Base-by-base conservation (phyloP, 2,888 invertebrate species). In the Lacanobia oleracea region DNA sequence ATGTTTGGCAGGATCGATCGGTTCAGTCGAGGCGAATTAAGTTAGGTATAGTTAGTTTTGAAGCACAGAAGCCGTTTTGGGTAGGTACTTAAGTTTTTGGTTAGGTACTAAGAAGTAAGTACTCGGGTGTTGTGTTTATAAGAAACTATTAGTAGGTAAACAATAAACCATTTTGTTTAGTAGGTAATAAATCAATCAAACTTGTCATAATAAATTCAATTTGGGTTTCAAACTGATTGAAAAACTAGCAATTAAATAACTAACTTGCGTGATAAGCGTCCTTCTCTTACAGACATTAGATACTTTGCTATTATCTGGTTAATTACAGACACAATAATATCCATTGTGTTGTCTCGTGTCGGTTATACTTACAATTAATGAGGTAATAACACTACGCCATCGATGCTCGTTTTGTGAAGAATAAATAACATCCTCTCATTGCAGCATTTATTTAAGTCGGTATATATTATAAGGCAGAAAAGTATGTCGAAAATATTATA, bases 271-370 rank as follows among this genome's bases (percentile, higher is more conserved):
- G 27, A 57, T 62, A 61, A 74, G 51, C 21, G 16, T 33, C n/a
- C 23, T 37, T 12, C n/a, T 50, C 1, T 21, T 51, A 27, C 21
- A 40, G 21, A 45, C 2, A 50, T 7, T 43, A 43, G 37, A 16
- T 62, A 50, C 48, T 61, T 21, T 37, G n/a, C 37, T n/a, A 48
- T 37, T 48, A 59, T 37, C 37, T 61, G 12, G 9, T 76, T 67
- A 59, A 45, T 51, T 67, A 51, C 27, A 66, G 16, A 51, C 10
- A 40, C 18, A 51, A 48, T 18, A 59, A 45, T 67, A n/a, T 45
- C 43, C 12, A 67, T 68, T 67, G 76, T 72, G 9, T 43, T 75
- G n/a, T 12, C 37, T 37, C 51, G 57, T 67, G 10, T 75, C 50
- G 23, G 40, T 67, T 12, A n/a, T 23, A 23, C 18, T 27, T 3